phyloP scores from a whole-genome alignment of 2,888 invertebrate genomes.

The Adineta ricciae region DNA sequence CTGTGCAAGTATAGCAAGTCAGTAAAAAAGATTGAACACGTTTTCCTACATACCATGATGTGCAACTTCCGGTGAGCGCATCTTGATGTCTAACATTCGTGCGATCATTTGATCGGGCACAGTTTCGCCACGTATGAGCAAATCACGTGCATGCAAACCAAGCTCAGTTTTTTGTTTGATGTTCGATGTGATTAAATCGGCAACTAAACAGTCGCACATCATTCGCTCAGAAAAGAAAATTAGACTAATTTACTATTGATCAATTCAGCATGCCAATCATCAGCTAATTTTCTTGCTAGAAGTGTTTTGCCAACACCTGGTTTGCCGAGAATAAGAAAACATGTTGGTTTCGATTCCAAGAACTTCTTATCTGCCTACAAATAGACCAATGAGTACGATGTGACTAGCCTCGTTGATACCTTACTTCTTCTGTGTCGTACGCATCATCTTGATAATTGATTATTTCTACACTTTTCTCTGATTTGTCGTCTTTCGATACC shows the following conservation, averaged over 20 bases:
- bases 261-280: conserved; percentile 48
- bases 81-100: conserved; percentile 46
- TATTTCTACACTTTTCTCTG: background rate
- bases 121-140: conserved; percentile 45
- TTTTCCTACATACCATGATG: conserved; percentile 43
- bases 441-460: background rate
- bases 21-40: no score
- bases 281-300: conserved; percentile 43
- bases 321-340: conserved; percentile 49
- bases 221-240: background rate
- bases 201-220: conserved; percentile 41
- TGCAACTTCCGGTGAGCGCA: conserved; percentile 48
- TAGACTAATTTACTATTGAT: conserved; percentile 43
- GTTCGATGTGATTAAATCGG: conserved; percentile 43
- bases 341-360: conserved; percentile 40
- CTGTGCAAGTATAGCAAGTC: conserved; percentile 36
- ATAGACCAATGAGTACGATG: background rate
- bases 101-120: conserved; percentile 46
- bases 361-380: conserved; percentile 32
- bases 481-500: background rate
- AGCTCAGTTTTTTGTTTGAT: conserved; percentile 46
- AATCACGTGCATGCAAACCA: conserved; percentile 42
- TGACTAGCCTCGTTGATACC: no score
- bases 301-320: conserved; percentile 48
- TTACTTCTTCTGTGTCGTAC: conserved; percentile 2